Conservation (phyloP, 2,113 vertebrate genomes). For the Phylloscopus trochilus region DNA sequence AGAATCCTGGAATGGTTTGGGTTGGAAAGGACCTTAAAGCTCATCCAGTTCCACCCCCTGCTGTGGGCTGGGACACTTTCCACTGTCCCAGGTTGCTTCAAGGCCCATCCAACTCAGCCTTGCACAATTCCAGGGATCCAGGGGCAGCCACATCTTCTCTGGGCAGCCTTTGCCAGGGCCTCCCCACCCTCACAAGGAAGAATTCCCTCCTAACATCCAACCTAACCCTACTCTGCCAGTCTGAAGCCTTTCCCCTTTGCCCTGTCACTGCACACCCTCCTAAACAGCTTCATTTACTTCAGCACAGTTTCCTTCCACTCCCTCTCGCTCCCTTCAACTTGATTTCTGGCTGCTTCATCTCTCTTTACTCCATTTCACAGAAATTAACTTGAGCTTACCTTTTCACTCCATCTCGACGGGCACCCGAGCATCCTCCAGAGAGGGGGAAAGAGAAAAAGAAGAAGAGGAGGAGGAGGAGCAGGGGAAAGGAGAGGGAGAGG, state of each 20-base stretch:
- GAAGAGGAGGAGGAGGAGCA: not conserved
- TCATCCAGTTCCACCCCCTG: not conserved
- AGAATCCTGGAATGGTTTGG: not conserved
- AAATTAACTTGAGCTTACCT: not conserved
- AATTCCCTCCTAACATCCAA: not conserved
- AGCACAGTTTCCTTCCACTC: not conserved
- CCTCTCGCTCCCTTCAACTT: fast-evolving
- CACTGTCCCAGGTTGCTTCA: not conserved
- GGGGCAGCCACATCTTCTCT: not conserved
- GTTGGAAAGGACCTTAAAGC: not conserved
- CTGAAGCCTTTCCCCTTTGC: not conserved
- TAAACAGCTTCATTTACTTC: not conserved
- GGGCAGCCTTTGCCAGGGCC: not conserved
- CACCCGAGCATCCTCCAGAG: not conserved
- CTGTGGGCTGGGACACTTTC: not conserved
- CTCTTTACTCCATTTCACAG: not conserved
- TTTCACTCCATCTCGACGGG: not conserved
- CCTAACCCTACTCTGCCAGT: not conserved
- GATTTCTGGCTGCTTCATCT: not conserved
- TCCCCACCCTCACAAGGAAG: not conserved
- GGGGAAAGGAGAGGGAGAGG: not conserved
- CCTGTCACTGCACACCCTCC: not conserved
- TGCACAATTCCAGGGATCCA: not conserved
- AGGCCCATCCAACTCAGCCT: not conserved
- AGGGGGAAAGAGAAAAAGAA: no score